Base-by-base conservation (phyloP, 2,797 vertebrate species). In the Babyrousa celebensis region DNA sequence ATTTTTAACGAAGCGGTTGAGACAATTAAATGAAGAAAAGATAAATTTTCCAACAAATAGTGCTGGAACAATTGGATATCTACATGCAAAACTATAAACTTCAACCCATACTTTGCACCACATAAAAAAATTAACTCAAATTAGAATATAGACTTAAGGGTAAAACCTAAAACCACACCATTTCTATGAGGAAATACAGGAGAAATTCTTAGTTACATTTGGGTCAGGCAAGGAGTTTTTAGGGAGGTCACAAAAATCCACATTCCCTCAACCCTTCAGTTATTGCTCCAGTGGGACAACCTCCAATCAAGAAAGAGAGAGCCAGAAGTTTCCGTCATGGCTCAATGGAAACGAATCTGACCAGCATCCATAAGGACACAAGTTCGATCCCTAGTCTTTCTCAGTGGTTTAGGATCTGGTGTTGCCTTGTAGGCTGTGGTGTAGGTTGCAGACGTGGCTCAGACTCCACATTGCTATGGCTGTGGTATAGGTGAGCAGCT, bases 11-110 rank as follows among this genome's bases (percentile, higher is more conserved):
- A 75, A 62, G 1, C 16, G 40, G 8, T 25, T n/a, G 68, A 75
- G 40, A 32, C n/a, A 89, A 79, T 75, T 94, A 58, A 94, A 75
- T 85, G 52, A 74, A 94, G n/a, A 82, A 74, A 75, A 90, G 32
- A 60, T 25, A 72, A 0, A 2, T 23, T 92, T 92, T 32, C 63
- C 40, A 54, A 87, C 29, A 82, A 62, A 25, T 58, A 56, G 6
- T 60, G n/a, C 36, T 85, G 25, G 65, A 60, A 74, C 0, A 65
- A 17, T 60, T 68, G 54, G 52, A 54, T 85, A 75, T 21, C 7
- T 27, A 27, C 27, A 40, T 65, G 36, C 58, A 72, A 72, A 83
- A 96, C 56, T 29, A 89, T 67, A 72, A 87, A 80, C 25, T 32
- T 89, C 27, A 67, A 58, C 10, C 12, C 17, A 32, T 80, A 23